Conservation (phyloP, 1,140 invertebrate species). For the Drosophila arawakana region DNA sequence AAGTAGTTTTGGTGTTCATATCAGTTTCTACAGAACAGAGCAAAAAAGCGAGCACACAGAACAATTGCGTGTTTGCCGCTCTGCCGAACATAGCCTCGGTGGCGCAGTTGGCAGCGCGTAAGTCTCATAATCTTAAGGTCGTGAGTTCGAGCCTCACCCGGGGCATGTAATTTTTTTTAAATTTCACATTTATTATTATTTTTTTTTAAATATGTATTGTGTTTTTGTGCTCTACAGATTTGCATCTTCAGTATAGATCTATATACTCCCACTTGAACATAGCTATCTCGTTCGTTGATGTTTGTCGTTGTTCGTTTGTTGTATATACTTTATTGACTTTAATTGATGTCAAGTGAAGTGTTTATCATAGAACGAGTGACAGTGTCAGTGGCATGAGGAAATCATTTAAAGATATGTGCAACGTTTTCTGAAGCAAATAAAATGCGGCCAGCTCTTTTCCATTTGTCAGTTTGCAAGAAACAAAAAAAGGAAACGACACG, state of each 20-base stretch:
- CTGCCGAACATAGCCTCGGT: constrained; percentile 88
- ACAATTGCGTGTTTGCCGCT: constrained; percentile 37
- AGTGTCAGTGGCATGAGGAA: constrained; percentile 22
- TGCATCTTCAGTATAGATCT: constrained; percentile 4
- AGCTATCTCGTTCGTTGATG: neutral
- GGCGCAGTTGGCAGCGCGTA: constrained; percentile 97
- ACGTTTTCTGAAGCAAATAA: constrained; percentile 25
- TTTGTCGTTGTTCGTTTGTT: constrained; percentile 9
- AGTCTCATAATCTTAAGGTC: constrained; percentile 99
- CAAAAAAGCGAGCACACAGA: constrained; percentile 24
- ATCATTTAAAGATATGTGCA: constrained; percentile 27
- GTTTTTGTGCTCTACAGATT: neutral
- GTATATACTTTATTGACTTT: constrained; percentile 61
- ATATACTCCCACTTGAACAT: constrained; percentile 1
- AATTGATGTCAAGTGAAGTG: constrained; percentile 69
- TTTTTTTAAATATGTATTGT: neutral
- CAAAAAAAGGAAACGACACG: constrained; percentile 23
- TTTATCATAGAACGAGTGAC: constrained; percentile 16
- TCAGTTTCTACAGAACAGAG: constrained; percentile 16
- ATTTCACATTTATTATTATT: constrained; percentile 1
- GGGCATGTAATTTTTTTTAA: constrained; percentile 88
- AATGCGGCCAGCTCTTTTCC: constrained; percentile 29
- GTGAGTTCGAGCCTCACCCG: constrained; percentile 98
- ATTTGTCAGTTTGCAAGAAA: constrained; percentile 26
- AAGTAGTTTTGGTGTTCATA: neutral